Base-by-base conservation (phyloP, 2,797 vertebrate genomes). In the Muscicapa comitata region DNA sequence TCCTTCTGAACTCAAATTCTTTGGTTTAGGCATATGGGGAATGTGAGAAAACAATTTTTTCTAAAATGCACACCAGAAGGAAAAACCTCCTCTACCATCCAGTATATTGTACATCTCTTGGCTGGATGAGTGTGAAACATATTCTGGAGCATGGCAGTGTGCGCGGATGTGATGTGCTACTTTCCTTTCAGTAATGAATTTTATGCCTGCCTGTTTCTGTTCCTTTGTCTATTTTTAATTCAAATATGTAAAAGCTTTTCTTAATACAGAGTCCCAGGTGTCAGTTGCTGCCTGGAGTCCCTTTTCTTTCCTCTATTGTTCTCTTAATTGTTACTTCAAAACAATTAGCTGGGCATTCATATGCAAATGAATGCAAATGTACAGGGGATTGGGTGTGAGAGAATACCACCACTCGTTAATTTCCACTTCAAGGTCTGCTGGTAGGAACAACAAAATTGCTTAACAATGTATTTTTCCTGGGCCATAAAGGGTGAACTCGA, bases 321-420 rank as follows among this genome's bases (percentile, higher is more conserved):
- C 97, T 97, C 97, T 97, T 98, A 98, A 98, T 98, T 98, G 98
- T 98, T 98, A 97, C 97, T 98, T 98, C 97, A 98, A 98, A 98
- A 98, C 98, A 98, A 98, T 98, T 98, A 98, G 97, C 97, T 97
- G 94, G 94, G 88, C 97, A 98, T 98, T 98, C 97, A 98, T 96
- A 98, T 98, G 98, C 96, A 98, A 98, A 98, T 98, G 70, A 94
- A 97, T 97, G 96, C 94, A 98, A 98, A 98, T 96, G 35, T 93
- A 93, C 90, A 96, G 86, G 97, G 97, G 90, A 97, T 97, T 97
- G 95, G 91, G 92, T 97, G 84, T 94, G 95, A 95, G 96, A 95
- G 94, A 97, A 97, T 97, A 96, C 96, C 94, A 96, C 97, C 94
- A 97, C 96, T 97, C 80, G 86, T 97, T 98, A 97, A 98, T 98